Evolutionary conservation across 2,797 vertebrate genomes (phyloP).

Genomic region (Trichosurus vulpecula): DNA sequence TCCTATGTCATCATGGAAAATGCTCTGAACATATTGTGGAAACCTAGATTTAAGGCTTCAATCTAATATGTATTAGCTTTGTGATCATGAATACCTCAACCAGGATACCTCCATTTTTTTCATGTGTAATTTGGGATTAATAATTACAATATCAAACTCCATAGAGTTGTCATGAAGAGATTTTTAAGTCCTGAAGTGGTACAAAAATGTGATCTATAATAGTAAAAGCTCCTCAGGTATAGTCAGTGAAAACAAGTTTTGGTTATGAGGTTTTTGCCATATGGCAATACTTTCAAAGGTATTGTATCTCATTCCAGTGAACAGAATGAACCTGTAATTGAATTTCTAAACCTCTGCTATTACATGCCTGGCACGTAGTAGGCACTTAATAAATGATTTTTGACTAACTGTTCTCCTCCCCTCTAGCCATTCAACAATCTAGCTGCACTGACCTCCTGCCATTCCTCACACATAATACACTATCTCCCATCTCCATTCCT

Average conservation of each 20-base stretch:
- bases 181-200: neutral
- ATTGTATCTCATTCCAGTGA: neutral
- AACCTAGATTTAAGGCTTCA: neutral
- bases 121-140: neutral
- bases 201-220: neutral
- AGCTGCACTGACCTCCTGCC: neutral
- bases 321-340: neutral
- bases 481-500: neutral
- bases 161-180: neutral
- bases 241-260: neutral
- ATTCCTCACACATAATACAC: neutral
- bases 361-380: neutral
- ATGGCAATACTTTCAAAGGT: neutral
- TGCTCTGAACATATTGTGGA: neutral
- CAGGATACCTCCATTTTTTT: neutral
- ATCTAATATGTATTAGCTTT: neutral
- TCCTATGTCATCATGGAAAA: neutral
- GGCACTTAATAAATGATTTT: neutral
- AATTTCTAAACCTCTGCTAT: neutral
- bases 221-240: neutral
- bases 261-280: neutral
- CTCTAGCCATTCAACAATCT: neutral
- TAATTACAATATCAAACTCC: neutral
- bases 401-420: neutral
- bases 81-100: neutral